Percentiles rank a stretch among this genome's conserved stretches.
Evolutionary conservation across 1,140 invertebrate species (phyloP).

Genomic region (Hermetia illucens): DNA sequence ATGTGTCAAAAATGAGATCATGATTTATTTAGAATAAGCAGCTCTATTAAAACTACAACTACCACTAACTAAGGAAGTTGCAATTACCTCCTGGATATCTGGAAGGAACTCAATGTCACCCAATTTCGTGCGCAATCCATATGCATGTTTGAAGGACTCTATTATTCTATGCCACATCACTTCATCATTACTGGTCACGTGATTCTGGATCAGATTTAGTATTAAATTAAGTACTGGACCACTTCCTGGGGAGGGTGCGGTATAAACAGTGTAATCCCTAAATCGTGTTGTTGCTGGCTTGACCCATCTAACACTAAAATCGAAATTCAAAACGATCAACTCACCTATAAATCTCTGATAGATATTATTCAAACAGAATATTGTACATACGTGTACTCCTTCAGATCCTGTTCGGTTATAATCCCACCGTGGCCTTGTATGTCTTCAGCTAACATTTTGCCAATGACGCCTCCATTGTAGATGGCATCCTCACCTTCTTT

Average conservation of each 20-base stretch:
- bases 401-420: slow-evolving; percentile 60
- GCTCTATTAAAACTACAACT: too few relatives aligned
- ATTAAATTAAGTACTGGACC: slow-evolving; percentile 70
- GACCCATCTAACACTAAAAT: slow-evolving; percentile 35
- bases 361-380: slow-evolving; percentile 9
- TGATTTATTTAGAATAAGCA: slow-evolving; percentile 39
- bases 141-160: slow-evolving; percentile 91
- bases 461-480: slow-evolving; percentile 52
- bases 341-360: too few relatives aligned
- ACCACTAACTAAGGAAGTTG: too few relatives aligned
- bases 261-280: slow-evolving; percentile 50
- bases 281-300: slow-evolving; percentile 39
- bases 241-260: slow-evolving; percentile 67
- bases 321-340: slow-evolving; percentile 1
- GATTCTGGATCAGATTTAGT: slow-evolving; percentile 62
- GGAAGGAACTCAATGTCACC: slow-evolving; percentile 60
- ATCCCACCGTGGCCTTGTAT: slow-evolving; percentile 57
- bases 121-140: slow-evolving; percentile 69
- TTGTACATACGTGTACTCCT: slow-evolving; percentile 35
- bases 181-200: slow-evolving; percentile 35
- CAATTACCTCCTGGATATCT: slow-evolving; percentile 11
- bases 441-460: slow-evolving; percentile 49
- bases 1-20: too few relatives aligned
- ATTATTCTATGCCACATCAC: slow-evolving; percentile 61
- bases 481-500: slow-evolving; percentile 45